Conservation (phyloP, 1,140 invertebrate species). For the Oreohelix idahoensis region DNA sequence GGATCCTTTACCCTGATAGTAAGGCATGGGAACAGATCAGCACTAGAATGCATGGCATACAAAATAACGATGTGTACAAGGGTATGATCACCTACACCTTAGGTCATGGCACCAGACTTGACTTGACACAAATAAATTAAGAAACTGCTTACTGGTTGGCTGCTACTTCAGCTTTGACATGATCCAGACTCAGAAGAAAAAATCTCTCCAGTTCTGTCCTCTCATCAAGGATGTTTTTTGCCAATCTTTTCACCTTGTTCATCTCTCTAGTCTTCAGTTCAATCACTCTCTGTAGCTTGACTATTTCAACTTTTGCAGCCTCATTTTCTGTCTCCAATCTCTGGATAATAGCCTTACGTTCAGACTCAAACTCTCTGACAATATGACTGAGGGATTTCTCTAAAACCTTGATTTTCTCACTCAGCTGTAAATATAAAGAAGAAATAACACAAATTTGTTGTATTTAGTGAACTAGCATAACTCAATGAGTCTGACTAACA, state of each 20-base stretch:
- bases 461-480: no score
- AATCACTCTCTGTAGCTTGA: conserved; percentile 69
- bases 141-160: conserved; percentile 67
- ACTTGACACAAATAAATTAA: background rate
- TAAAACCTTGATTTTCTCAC: conserved; percentile 66
- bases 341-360: conserved; percentile 56
- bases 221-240: conserved; percentile 72
- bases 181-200: conserved; percentile 69
- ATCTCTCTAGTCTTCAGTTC: conserved; percentile 72
- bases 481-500: no score
- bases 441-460: no score
- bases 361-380: conserved; percentile 70
- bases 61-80: no score
- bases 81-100: no score
- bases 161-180: conserved; percentile 70
- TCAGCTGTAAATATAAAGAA: conserved; percentile 49
- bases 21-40: no score
- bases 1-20: no score
- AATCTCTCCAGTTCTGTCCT: conserved; percentile 72
- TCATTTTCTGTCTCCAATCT: conserved; percentile 63
- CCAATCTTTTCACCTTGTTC: conserved; percentile 72
- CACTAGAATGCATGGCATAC: no score
- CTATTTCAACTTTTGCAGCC: conserved; percentile 66
- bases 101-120: no score
- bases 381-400: conserved; percentile 71